Evolutionary conservation across 2,888 invertebrate genomes (phyloP), one percentile per base, ranked within the genome.

Genomic region (Miltochrista miniata): DNA sequence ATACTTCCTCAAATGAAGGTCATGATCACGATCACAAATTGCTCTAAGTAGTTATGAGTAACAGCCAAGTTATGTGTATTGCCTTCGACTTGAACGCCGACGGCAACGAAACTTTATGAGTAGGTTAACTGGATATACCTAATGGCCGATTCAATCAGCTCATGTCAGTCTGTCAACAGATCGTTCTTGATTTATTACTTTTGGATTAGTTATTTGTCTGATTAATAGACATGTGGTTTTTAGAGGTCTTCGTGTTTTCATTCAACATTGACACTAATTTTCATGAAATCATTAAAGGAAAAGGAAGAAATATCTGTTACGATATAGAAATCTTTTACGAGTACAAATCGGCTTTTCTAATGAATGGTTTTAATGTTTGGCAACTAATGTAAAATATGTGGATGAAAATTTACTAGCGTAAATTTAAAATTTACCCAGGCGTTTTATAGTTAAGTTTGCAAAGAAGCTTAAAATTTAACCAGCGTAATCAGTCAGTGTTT

Each of bases 21-120:
- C n/a, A n/a, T n/a, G n/a, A n/a, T n/a, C n/a, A n/a, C n/a, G n/a
- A n/a, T n/a, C n/a, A 54, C 51, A 58, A 64, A 61, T 53, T 68
- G 66, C 35, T 51, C 70, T 56, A n/a, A n/a, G n/a, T n/a, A 70
- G 13, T 36, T 10, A 63, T 59, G 46, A 59, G 57, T 63, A 67
- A 71, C 62, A 48, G 45, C 5, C 18, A 24, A 2, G 18, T 24
- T 24, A 5, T 24, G 41, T 47, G 42, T 49, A 57, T 55, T 57
- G 54, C 75, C 73, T 70, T 70, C 67, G 61, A 68, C 63, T 68
- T 56, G 57, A 56, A 47, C 45, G 65, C 67, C 64, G 44, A 45
- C 40, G 56, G 66, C 61, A 59, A 59, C 52, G 40, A 43, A 55
- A 53, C 51, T 50, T n/a, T n/a, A n/a, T n/a, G n/a, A n/a, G n/a